Evolutionary conservation across 2,797 vertebrate species (phyloP), one percentile per base, ranked within the genome.

Genomic region (Jordanella pulchra): DNA sequence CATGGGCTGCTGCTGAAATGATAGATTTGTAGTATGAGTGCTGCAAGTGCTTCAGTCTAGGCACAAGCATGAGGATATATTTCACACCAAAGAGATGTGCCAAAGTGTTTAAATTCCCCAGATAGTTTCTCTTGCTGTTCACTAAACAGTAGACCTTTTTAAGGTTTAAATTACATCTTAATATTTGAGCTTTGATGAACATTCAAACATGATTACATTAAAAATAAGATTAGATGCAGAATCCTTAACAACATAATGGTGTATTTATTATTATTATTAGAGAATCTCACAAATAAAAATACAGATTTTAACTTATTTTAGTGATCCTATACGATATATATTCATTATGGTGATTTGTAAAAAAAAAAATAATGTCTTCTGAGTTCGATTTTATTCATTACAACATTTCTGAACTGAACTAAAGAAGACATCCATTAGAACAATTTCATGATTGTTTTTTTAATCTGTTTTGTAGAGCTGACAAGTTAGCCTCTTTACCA

Each of bases 21-120:
- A 87, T 84, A 69, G 87, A 88, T 91, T 85, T 87, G 73, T 80
- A 78, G 76, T 44, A 65, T 72, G 81, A 81, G 66, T 4, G 17
- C 69, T 75, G 81, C 45, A 82, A 80, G 61, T 7, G 27, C 71
- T 78, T 83, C 45, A 70, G 82, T 73, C 77, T 44, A 76, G 72
- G 35, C 56, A 50, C 65, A 82, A 75, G 66, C 69, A 75, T 42
- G 60, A 74, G 77, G 77, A 80, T 73, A 76, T 68, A 65, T 89
- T 88, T 89, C 60, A 71, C 77, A 75, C 58, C 64, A 85, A 77
- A 84, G 76, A 85, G 79, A 84, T 72, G 35, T 80, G 80, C 85
- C 76, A 81, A 71, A 82, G 65, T 51, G 72, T 50, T 86, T 82
- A 67, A 67, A 69, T 50, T 61, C 70, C 60, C 47, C 30, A 79